These are phyloP conservation scores for Diarsia dahlii DNA, from an alignment of 2,888 invertebrate genomes.

Conservation along the genomic window DNA sequence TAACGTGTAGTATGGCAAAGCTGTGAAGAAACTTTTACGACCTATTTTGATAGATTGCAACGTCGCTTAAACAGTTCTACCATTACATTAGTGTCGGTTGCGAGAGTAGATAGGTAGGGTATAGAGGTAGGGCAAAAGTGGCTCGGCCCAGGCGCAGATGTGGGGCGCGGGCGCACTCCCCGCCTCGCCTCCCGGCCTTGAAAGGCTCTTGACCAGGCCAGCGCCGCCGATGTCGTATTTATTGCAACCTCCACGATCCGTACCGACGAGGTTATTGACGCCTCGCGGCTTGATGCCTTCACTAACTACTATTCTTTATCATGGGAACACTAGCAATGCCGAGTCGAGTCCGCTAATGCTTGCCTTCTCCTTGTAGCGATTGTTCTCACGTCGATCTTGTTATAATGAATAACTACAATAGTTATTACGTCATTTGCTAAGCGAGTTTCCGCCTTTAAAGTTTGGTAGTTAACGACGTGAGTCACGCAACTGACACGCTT, in stretches of 20 bases:
- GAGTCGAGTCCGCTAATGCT: constrained; percentile 74
- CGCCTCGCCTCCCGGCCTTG: constrained; percentile 90
- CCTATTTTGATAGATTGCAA: constrained; percentile 63
- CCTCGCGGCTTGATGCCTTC: constrained; percentile 78
- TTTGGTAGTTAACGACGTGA: constrained; percentile 87
- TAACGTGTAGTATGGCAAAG: constrained; percentile 26
- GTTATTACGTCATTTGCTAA: constrained; percentile 88
- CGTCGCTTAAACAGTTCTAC: constrained; percentile 61
- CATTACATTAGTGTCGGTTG: constrained; percentile 62
- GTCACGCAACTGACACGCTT: constrained; percentile 87
- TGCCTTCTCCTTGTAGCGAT: constrained; percentile 86
- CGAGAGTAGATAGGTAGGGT: too few species aligned
- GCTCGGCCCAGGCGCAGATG: constrained; percentile 83
- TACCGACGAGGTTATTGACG: constrained; percentile 90
- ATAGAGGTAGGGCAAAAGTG: constrained; percentile 83
- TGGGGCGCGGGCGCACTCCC: constrained; percentile 86
- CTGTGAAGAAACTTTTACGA: constrained; percentile 51
- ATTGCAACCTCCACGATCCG: constrained; percentile 90
- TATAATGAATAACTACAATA: constrained; percentile 89
- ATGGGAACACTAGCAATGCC: constrained; percentile 80
- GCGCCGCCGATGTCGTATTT: constrained; percentile 88
- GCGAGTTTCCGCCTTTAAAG: constrained; percentile 89
- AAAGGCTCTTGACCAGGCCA: constrained; percentile 91
- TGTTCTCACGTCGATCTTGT: constrained; percentile 88
- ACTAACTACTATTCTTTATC: constrained; percentile 80